Evolutionary conservation across 92 coral and sea anemone species (phyloP), one percentile per base, ranked within the genome.

Genomic region (Epizoanthus fatuus): DNA sequence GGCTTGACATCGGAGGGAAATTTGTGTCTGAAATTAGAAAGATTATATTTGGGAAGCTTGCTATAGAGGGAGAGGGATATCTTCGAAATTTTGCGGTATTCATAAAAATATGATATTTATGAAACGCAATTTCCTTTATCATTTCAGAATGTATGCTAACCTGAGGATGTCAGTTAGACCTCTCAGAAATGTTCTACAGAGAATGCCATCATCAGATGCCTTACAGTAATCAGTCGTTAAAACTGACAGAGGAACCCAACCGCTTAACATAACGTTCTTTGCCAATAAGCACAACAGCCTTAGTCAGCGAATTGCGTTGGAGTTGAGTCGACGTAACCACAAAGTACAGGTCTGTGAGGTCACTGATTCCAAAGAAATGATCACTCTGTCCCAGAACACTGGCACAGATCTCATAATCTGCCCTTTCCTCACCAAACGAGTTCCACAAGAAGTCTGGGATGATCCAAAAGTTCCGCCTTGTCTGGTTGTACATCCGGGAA

Each of bases 401-500:
- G 22, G 66, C 78, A 66, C 95, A 16, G 97, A 93, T 72, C 60
- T 93, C 40, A 91, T 93, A 58, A 69, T 93, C 20, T 89, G 93
- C 81, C 97, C 97, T 17, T 93, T 91, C 51, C 84, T 93, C 51
- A 93, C 95, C 56, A 91, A 88, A 72, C 84, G 91, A 29, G 90
- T 93, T 25, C 97, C 97, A 32, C 84, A 88, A 29, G 90, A 85
- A n/a, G 91, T 93, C 35, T 93, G 74, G 75, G 20, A 78, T 60
- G 69, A 91, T 60, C 64, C 93, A 69, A 56, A 64, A 54, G 69
- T 47, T 37, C 49, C 49, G 53, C 97, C 97, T 73, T 93, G 97
- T 64, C 69, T 93, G 86, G 92, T 93, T 67, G 97, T 93, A 9
- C 97, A 93, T 86, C 97, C 97, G 57, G 97, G 96, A 47, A 91